Evolutionary conservation across 2,113 vertebrate species (phyloP).

Genomic region (Grus americana): DNA sequence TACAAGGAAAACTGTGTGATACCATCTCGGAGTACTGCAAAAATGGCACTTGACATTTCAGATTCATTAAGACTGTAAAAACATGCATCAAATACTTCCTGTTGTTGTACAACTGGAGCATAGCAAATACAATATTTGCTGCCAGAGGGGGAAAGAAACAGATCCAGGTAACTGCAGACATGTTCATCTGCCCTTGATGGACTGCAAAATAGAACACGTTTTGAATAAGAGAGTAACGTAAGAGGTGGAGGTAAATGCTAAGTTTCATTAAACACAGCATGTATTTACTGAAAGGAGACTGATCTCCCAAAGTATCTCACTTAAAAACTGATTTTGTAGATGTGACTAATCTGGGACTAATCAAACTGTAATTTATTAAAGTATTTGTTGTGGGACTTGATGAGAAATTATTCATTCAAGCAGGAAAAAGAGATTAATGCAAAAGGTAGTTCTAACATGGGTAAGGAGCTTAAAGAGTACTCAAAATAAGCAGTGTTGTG

Average conservation of each 20-base stretch:
- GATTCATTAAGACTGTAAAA: background rate
- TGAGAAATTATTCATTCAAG: constrained; percentile 14
- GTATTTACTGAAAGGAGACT: constrained; percentile 7
- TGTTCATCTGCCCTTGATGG: background rate
- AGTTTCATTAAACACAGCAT: constrained; percentile 22
- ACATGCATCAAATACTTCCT: background rate
- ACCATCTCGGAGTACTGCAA: background rate
- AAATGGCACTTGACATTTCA: background rate
- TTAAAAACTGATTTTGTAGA: constrained; percentile 24
- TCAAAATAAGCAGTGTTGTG: background rate
- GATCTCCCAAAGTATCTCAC: background rate
- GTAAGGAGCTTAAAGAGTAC: background rate
- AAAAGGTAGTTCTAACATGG: background rate
- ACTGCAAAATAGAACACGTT: background rate
- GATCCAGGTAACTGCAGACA: background rate
- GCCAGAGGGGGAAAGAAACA: background rate
- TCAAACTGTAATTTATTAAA: constrained; percentile 40
- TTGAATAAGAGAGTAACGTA: background rate
- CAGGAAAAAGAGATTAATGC: background rate
- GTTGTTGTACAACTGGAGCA: background rate
- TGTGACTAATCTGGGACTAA: background rate
- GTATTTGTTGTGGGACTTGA: constrained; percentile 15
- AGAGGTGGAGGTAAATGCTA: background rate
- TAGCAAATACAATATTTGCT: background rate
- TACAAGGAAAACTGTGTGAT: background rate